phyloP scores from a whole-genome alignment of 2,797 vertebrate genomes.

The Clarias laeviceps region DNA sequence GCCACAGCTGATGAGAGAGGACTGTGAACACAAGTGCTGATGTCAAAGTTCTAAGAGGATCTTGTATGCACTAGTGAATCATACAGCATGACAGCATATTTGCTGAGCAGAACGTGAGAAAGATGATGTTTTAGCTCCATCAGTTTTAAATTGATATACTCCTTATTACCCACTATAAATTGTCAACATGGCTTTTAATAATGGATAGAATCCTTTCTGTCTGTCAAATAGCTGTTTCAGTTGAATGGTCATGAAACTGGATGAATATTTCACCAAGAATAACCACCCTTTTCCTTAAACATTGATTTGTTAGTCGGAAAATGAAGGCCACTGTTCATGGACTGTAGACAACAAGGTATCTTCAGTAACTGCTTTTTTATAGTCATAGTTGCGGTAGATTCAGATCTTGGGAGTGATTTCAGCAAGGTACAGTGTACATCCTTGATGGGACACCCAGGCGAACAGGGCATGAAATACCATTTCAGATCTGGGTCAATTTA shows the following conservation, averaged over 20 bases:
- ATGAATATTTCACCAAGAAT: constrained; percentile 67
- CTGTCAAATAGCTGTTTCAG: constrained; percentile 68
- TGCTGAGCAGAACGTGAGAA: constrained; percentile 28
- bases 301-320: constrained; percentile 69
- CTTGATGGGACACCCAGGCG: no score
- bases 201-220: constrained; percentile 62
- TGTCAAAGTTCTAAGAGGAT: constrained; percentile 40
- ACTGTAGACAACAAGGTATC: constrained; percentile 48
- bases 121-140: constrained; percentile 59
- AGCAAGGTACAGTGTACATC: background rate
- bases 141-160: constrained; percentile 64
- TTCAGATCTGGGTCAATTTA: background rate
- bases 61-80: constrained; percentile 23
- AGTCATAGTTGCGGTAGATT: background rate
- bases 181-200: constrained; percentile 72
- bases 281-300: constrained; percentile 66
- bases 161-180: constrained; percentile 69
- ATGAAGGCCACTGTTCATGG: constrained; percentile 63
- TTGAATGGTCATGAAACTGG: constrained; percentile 64
- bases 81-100: constrained; percentile 31
- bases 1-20: constrained; percentile 33
- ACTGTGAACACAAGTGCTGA: constrained; percentile 35
- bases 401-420: background rate
- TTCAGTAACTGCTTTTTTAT: background rate
- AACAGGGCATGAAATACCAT: background rate